Conservation (phyloP, 2,797 vertebrate species). For the Tamandua tetradactyla region DNA sequence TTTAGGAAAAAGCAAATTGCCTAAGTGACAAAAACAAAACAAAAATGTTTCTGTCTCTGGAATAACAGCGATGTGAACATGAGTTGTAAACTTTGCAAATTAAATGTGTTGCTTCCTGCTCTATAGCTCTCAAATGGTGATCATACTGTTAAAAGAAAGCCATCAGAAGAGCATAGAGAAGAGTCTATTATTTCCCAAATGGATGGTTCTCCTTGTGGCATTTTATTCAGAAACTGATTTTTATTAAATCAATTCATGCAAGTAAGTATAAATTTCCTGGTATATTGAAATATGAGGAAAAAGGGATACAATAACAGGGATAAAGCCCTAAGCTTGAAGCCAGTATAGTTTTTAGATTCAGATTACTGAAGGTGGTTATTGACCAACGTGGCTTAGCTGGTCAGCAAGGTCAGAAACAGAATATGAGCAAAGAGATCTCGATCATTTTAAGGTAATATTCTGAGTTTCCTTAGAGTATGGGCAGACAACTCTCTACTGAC, state of each 20-base stretch:
- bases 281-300: neutral
- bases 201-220: neutral
- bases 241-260: neutral
- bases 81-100: neutral
- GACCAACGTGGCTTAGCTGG: neutral
- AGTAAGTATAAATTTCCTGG: neutral
- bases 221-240: constrained; percentile 45
- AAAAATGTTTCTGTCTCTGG: neutral
- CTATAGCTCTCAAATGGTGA: constrained; percentile 25
- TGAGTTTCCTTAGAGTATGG: neutral
- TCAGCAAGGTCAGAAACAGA: neutral
- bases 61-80: neutral
- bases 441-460: neutral
- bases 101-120: neutral
- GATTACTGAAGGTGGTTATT: neutral
- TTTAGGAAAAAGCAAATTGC: neutral
- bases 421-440: neutral
- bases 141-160: constrained; percentile 35
- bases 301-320: neutral
- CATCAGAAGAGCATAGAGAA: neutral
- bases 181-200: constrained; percentile 42
- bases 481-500: neutral
- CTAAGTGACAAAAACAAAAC: neutral
- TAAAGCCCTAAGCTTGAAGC: neutral
- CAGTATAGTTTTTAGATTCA: neutral